Conservation (phyloP, 37 sponge, comb jelly and placozoan genomes). For the Bolinopsis microptera region DNA sequence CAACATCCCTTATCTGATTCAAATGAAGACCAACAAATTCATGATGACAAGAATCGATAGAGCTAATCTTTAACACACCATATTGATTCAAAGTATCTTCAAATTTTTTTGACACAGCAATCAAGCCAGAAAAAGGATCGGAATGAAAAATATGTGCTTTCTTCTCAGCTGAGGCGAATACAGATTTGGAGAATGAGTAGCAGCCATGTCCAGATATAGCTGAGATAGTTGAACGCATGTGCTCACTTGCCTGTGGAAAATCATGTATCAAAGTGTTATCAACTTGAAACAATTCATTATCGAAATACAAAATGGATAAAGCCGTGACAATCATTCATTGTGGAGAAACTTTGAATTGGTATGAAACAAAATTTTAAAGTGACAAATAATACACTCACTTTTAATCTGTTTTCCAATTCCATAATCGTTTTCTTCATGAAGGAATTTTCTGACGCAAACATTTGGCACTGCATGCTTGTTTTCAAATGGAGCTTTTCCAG, state of each 20-base stretch:
- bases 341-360: no score
- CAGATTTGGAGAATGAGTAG: background rate
- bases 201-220: conserved; percentile 20
- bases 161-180: conserved; percentile 1
- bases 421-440: conserved; percentile 79
- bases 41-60: conserved; percentile 32
- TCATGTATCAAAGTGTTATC: no score
- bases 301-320: no score
- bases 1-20: background rate
- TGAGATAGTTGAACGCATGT: background rate
- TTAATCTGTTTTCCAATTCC: conserved; percentile 76
- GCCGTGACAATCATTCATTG: no score
- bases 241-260: background rate
- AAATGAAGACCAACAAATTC: conserved; percentile 33
- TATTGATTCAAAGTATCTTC: background rate
- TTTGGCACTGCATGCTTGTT: conserved; percentile 61
- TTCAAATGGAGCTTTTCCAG: conserved; percentile 54
- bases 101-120: conserved; percentile 45
- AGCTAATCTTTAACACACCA: conserved; percentile 45
- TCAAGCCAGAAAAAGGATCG: conserved; percentile 21
- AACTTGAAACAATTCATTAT: no score
- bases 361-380: no score
- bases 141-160: conserved; percentile 23
- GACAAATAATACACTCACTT: no score
- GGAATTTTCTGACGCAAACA: conserved; percentile 37